Conservation (phyloP, 2,797 vertebrate genomes). For the Hippopotamyrus pictus region DNA sequence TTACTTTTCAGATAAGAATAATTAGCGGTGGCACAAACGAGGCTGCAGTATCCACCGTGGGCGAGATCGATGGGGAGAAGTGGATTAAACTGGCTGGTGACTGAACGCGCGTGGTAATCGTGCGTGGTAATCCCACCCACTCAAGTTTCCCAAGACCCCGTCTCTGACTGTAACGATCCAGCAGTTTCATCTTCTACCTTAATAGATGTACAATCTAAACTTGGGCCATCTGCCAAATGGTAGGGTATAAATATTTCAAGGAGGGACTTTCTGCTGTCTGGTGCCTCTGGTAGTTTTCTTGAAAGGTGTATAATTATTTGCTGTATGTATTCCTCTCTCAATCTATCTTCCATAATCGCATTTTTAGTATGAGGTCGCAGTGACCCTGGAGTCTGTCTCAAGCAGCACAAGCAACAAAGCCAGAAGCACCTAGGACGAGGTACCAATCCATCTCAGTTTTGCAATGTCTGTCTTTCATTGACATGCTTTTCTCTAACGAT, state of each 20-base stretch:
- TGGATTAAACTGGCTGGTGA: neutral
- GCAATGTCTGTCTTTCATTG: neutral
- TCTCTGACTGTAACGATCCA: neutral
- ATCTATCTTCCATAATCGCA: neutral
- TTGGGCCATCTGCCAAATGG: neutral
- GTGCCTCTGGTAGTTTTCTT: neutral
- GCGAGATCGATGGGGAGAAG: neutral
- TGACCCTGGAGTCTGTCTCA: neutral
- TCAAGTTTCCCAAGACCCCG: neutral
- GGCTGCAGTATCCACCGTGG: neutral
- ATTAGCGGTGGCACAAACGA: neutral
- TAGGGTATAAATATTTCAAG: neutral
- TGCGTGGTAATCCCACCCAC: neutral
- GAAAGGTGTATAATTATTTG: neutral
- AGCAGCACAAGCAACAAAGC: neutral
- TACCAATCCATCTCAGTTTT: neutral
- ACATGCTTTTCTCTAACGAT: neutral
- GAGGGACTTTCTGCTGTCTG: neutral
- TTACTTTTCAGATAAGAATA: neutral
- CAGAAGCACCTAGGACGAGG: neutral
- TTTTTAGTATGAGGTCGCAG: neutral
- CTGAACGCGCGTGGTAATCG: neutral
- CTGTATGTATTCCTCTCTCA: neutral
- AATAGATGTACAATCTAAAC: neutral
- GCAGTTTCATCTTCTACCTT: neutral